These are phyloP conservation scores for Eupsilia transversa DNA, from an alignment of 2,888 invertebrate species.

Conservation along the genomic window DNA sequence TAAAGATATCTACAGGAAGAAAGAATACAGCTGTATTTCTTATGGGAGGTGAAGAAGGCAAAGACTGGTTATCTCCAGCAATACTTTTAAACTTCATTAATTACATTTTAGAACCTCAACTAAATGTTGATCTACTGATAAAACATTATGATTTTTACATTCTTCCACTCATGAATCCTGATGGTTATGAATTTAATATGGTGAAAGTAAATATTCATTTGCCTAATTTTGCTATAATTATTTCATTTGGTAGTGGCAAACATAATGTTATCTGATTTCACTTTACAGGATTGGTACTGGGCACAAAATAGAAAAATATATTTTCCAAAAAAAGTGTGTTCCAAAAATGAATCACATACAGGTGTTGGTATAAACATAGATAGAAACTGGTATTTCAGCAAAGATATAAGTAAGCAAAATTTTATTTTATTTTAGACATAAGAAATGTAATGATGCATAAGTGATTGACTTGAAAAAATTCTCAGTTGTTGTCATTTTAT, in stretches of 20 bases:
- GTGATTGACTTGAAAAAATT: neutral
- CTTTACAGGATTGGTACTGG: constrained; percentile 80
- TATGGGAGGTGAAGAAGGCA: constrained; percentile 83
- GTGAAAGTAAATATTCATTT: constrained; percentile 69
- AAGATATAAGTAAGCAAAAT: constrained; percentile 50
- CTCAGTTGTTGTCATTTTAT: neutral
- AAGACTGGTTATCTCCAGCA: constrained; percentile 82
- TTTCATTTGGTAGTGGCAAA: neutral
- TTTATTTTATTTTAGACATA: constrained; percentile 5
- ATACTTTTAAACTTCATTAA: constrained; percentile 77
- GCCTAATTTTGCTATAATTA: neutral
- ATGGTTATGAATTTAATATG: constrained; percentile 82
- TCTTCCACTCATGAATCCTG: constrained; percentile 84
- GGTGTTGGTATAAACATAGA: constrained; percentile 82
- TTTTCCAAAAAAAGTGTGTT: constrained; percentile 74
- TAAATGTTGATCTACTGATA: constrained; percentile 62
- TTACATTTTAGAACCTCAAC: constrained; percentile 68
- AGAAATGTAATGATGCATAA: neutral
- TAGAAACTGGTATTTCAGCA: constrained; percentile 80
- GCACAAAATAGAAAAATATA: constrained; percentile 79
- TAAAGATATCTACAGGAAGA: constrained; percentile 75
- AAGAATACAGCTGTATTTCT: constrained; percentile 78
- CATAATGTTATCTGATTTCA: constrained; percentile 4
- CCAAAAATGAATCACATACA: constrained; percentile 49
- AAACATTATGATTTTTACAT: constrained; percentile 80